Conservation (phyloP, 2,888 invertebrate genomes). For the Acrocera orbiculus region DNA sequence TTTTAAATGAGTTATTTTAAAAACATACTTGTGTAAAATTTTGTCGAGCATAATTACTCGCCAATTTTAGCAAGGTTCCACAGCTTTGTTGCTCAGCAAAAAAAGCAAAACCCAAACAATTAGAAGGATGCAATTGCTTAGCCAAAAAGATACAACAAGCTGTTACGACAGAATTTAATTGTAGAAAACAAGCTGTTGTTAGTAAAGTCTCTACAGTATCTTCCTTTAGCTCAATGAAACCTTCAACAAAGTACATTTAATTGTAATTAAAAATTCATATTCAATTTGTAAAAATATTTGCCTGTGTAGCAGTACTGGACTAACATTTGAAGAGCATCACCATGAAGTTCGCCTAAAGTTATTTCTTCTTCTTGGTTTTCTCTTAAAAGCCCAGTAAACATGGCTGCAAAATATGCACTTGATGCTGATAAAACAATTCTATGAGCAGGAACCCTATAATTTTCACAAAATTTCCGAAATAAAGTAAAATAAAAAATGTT, state of each 20-base stretch:
- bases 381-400: slow-evolving; percentile 78
- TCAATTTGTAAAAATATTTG: slow-evolving; percentile 19
- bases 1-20: no score
- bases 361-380: slow-evolving; percentile 74
- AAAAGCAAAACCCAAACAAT: slow-evolving; percentile 81
- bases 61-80: slow-evolving; percentile 56
- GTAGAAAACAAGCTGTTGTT: slow-evolving; percentile 74
- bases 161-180: slow-evolving; percentile 67
- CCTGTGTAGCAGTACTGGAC: slow-evolving; percentile 88
- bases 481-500: no score
- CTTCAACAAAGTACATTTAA: slow-evolving; percentile 21
- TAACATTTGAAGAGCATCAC: slow-evolving; percentile 67
- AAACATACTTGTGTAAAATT: slow-evolving; percentile 65
- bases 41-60: slow-evolving; percentile 70
- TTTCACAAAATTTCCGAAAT: background rate
- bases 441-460: slow-evolving; percentile 54
- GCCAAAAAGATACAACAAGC: slow-evolving; percentile 80
- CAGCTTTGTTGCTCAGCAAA: slow-evolving; percentile 90
- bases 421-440: slow-evolving; percentile 78
- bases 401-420: slow-evolving; percentile 87
- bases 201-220: slow-evolving; percentile 80
- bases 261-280: background rate
- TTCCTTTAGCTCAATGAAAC: slow-evolving; percentile 57
- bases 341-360: slow-evolving; percentile 65
- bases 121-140: slow-evolving; percentile 76